Base-by-base conservation (phyloP, 2,888 invertebrate genomes). In the Zhuqinia jingwanae region DNA sequence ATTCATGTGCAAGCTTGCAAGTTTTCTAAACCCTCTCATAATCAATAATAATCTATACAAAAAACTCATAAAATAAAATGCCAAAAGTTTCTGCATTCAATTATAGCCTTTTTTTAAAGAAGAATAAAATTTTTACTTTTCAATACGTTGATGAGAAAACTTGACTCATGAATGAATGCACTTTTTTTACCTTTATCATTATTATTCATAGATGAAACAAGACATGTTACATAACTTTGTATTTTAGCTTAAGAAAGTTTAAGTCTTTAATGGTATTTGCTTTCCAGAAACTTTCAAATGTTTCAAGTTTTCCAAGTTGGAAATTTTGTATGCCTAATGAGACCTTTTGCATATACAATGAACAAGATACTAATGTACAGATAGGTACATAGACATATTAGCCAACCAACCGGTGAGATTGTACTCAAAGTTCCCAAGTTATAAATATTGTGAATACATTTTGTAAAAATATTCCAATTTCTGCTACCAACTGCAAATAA, bases 281-380 rank as follows among this genome's bases (percentile, higher is more conserved):
- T 60, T 58, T 17, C 27, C 27, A 27, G 27, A 60, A 58, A 58
- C 22, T 58, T 58, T 58, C n/a, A 17, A 2, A 56, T 2, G 25
- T 58, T 58, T 13, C 13, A 60, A 60, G 15, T 15, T 60, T 36
- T 8, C 36, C 15, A 15, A 25, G 2, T 60, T 60, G 27, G 13
- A 27, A 60, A 60, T 60, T 60, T 25, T n/a, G 60, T 60, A 15
- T 15, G 11, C 17, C 60, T 60, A 60, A 60, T 60, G 60, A 60
- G 60, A 60, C 27, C 27, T 60, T 60, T 60, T 60, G 60, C 60
- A 60, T 60, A 60, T 58, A 58, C 0, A 60, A 15, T 25, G 22
- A 60, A 27, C 25, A n/a, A n/a, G n/a, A n/a, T n/a, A n/a, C n/a
- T n/a, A 42, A 5, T 42, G 5, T 42, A 42, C 42, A 42, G 42